Percentiles rank a stretch among this genome's conserved stretches.
Conservation (phyloP, 2,888 invertebrate species). For the Agonopterix arenella region DNA sequence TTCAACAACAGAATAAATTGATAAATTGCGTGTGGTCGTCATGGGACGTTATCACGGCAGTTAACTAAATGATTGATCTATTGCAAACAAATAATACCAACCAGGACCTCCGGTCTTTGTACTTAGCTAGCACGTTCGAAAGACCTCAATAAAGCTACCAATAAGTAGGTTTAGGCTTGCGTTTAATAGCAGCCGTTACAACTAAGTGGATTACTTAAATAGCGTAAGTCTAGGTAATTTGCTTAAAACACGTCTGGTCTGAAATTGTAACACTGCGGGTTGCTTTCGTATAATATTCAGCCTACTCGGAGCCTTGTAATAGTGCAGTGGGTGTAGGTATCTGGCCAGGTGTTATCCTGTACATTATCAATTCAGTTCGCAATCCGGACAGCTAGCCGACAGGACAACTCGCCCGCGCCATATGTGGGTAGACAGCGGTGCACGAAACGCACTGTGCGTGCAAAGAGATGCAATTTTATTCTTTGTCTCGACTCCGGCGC, state of each 20-base stretch:
- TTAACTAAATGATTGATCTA: conserved; percentile 5
- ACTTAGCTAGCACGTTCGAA: not conserved
- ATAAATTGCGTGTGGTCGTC: conserved; percentile 5
- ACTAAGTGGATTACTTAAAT: conserved; percentile 1
- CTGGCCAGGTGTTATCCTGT: conserved; percentile 60
- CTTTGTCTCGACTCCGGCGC: conserved; percentile 26
- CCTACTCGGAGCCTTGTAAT: not conserved
- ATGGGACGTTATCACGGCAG: conserved; percentile 1
- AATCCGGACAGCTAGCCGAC: conserved; percentile 19
- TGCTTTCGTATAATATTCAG: not conserved
- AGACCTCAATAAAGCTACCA: not conserved
- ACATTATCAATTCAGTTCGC: conserved; percentile 51
- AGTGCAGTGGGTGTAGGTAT: conserved; percentile 22
- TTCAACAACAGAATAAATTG: conserved; percentile 1
- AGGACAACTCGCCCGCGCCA: conserved; percentile 22
- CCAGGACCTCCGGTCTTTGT: not conserved
- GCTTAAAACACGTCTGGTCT: conserved; percentile 1
- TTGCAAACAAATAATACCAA: not conserved
- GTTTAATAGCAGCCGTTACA: conserved; percentile 4
- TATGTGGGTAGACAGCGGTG: conserved; percentile 20
- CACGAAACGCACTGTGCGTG: conserved; percentile 18
- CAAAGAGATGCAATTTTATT: conserved; percentile 30
- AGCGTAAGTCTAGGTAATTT: not conserved
- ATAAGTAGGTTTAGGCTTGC: conserved; percentile 3
- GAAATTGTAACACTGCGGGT: not conserved